phyloP scores from a whole-genome alignment of 1,140 invertebrate species.

The Oedothorax gibbosus region DNA sequence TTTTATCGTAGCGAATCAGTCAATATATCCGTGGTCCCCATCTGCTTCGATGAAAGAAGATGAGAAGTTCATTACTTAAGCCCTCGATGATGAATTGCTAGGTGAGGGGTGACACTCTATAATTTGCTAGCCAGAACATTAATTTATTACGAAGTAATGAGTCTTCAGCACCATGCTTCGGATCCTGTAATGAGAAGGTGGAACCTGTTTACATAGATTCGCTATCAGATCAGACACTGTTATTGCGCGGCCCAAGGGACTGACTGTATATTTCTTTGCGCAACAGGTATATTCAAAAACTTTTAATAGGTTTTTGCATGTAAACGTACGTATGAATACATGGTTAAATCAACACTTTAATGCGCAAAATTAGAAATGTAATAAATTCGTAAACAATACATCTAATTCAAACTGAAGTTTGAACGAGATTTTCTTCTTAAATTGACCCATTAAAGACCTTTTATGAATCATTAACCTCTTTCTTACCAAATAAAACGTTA shows the following conservation, averaged over 20 bases:
- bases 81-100: slow-evolving; percentile 41
- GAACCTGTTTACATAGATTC: slow-evolving; percentile 57
- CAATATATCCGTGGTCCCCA: slow-evolving; percentile 23
- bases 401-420: background rate
- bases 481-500: too few species aligned
- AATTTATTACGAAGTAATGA: slow-evolving; percentile 58
- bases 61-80: slow-evolving; percentile 34
- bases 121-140: slow-evolving; percentile 57
- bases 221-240: slow-evolving; percentile 38
- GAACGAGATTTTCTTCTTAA: background rate
- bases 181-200: slow-evolving; percentile 57
- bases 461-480: background rate
- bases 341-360: background rate
- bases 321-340: background rate
- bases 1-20: background rate
- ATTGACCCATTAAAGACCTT: background rate
- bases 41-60: background rate
- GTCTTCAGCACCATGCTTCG: slow-evolving; percentile 44
- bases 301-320: background rate
- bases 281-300: background rate
- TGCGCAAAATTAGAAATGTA: background rate
- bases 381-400: background rate
- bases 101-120: slow-evolving; percentile 44
- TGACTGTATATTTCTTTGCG: slow-evolving; percentile 11
- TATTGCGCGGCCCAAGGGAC: slow-evolving; percentile 17